phyloP scores from a whole-genome alignment of 2,113 vertebrate species.

The Pavo muticus region DNA sequence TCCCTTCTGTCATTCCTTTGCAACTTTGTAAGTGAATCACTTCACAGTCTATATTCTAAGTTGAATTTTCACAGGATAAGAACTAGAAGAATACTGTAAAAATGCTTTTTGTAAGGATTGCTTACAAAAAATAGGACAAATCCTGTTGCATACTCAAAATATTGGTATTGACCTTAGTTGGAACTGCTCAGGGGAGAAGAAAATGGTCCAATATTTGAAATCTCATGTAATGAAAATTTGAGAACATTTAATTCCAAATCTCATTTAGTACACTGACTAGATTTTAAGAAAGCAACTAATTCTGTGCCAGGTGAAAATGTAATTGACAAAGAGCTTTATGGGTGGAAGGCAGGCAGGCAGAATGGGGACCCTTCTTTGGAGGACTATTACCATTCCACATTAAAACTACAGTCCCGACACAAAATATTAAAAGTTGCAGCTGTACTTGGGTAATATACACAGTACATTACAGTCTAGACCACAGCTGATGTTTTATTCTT shows the following conservation, averaged over 20 bases:
- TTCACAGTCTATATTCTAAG: neutral
- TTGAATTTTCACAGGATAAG: neutral
- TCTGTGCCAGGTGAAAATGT: neutral
- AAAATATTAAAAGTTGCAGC: neutral
- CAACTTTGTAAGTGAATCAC: neutral
- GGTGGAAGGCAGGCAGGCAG: neutral
- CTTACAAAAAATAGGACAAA: neutral
- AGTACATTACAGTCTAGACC: neutral
- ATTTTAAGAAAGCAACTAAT: neutral
- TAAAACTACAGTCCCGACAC: neutral
- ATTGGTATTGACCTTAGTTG: neutral
- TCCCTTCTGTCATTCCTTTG: neutral
- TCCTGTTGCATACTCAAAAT: neutral
- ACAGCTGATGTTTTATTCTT: neutral
- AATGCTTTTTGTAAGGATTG: neutral
- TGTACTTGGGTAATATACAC: neutral
- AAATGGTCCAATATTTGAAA: slow-evolving; percentile 49
- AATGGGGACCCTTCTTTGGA: neutral
- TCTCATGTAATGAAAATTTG: slow-evolving; percentile 27
- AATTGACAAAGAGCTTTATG: neutral
- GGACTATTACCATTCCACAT: neutral
- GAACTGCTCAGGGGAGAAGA: neutral
- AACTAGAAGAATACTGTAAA: neutral
- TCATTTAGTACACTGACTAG: neutral
- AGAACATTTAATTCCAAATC: slow-evolving; percentile 22